These are phyloP conservation scores for Turritopsis dohrnii DNA, from an alignment of 30 jellyfish, hydroid and myxozoan genomes.

Conservation along the genomic window DNA sequence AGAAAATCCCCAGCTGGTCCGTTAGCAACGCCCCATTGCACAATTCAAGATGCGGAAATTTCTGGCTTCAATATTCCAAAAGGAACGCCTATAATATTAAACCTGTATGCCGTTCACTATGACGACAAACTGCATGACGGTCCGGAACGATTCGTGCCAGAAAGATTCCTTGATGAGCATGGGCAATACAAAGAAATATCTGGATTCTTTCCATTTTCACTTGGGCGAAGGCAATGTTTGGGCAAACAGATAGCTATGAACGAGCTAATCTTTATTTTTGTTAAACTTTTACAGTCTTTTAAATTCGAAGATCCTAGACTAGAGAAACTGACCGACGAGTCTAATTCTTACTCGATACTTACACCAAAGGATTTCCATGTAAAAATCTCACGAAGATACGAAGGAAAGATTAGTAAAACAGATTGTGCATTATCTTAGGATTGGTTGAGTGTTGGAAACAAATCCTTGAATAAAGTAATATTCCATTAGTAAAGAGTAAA, in stretches of 20 bases:
- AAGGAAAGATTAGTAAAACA: not conserved
- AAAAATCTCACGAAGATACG: not conserved
- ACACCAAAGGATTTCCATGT: not conserved
- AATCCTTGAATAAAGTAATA: too few relatives aligned
- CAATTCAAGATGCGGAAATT: not conserved
- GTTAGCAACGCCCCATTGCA: not conserved
- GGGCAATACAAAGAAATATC: not conserved
- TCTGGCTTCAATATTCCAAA: constrained; percentile 11
- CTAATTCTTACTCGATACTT: not conserved
- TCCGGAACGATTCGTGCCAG: constrained; percentile 11
- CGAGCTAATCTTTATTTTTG: not conserved
- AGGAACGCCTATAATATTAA: not conserved
- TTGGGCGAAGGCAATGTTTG: constrained; percentile 22
- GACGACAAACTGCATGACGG: not conserved
- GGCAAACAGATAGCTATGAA: constrained; percentile 4
- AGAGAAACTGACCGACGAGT: not conserved
- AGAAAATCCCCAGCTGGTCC: not conserved
- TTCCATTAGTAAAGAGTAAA: too few relatives aligned
- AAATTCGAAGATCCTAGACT: not conserved
- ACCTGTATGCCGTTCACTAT: constrained; percentile 20
- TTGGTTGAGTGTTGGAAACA: too few relatives aligned
- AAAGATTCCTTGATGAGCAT: not conserved
- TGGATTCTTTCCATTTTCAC: constrained; percentile 8
- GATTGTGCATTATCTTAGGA: not conserved
- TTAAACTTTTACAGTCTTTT: not conserved